phyloP scores from a whole-genome alignment of 1,140 invertebrate species.

The Drosophila azteca region DNA sequence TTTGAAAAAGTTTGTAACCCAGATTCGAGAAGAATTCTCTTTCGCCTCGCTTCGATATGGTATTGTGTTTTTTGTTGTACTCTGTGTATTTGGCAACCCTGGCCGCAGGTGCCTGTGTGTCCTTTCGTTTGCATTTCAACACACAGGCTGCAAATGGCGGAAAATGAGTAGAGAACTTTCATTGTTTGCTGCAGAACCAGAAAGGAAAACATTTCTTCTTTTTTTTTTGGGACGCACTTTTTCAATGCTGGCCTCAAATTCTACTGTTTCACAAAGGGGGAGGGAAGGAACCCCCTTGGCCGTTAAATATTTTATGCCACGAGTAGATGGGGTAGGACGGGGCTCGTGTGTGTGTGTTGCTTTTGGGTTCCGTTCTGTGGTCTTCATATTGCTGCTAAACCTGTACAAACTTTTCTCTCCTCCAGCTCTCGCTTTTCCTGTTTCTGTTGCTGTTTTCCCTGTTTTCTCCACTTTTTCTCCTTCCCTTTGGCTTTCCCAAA shows the following conservation, averaged over 20 bases:
- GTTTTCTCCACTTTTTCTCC: constrained; percentile 14
- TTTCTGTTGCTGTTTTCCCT: constrained; percentile 42
- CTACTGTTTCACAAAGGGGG: constrained; percentile 30
- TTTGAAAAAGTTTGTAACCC: constrained; percentile 70
- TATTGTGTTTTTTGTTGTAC: constrained; percentile 24
- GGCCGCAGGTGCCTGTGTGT: constrained; percentile 44
- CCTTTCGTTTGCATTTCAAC: constrained; percentile 53
- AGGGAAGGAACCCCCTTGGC: constrained; percentile 5
- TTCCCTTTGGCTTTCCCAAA: constrained; percentile 20
- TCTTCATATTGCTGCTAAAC: constrained; percentile 61
- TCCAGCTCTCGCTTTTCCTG: constrained; percentile 32
- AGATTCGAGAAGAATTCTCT: constrained; percentile 53
- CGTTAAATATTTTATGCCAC: constrained; percentile 52
- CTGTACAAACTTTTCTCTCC: constrained; percentile 58
- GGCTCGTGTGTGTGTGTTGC: constrained; percentile 19
- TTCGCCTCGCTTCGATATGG: constrained; percentile 45
- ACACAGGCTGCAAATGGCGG: constrained; percentile 59
- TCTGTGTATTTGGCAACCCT: constrained; percentile 12
- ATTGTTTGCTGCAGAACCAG: constrained; percentile 49
- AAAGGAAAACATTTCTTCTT: constrained; percentile 40
- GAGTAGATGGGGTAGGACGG: constrained; percentile 15
- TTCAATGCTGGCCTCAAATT: constrained; percentile 17
- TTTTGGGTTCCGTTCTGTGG: constrained; percentile 48
- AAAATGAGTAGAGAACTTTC: constrained; percentile 58
- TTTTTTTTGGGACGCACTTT: constrained; percentile 54